Evolutionary conservation across 2,888 invertebrate species (phyloP).

Genomic region (Luffia ferchaultella): DNA sequence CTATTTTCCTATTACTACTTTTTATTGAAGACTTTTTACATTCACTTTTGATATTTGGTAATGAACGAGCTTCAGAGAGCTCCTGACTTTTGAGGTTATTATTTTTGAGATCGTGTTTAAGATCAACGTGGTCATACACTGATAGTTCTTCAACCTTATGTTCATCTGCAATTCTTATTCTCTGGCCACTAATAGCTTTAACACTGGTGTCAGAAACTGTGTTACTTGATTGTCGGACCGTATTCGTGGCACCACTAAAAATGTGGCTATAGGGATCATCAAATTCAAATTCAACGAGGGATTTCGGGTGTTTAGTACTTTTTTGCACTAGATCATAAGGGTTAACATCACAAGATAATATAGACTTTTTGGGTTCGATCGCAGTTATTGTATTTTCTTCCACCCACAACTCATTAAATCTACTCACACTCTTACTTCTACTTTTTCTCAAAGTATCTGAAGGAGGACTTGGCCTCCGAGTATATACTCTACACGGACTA

Average conservation of each 20-base stretch:
- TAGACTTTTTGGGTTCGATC: conserved; percentile 69
- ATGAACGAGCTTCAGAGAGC: conserved; percentile 32
- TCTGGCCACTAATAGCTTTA: conserved; percentile 74
- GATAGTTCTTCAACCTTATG: conserved; percentile 43
- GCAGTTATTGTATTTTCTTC: conserved; percentile 35
- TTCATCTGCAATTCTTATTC: conserved; percentile 71
- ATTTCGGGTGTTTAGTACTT: conserved; percentile 40
- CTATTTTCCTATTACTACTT: conserved; percentile 39
- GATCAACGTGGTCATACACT: conserved; percentile 51
- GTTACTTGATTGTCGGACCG: conserved; percentile 28
- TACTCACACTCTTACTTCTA: conserved; percentile 55
- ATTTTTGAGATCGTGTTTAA: conserved; percentile 51
- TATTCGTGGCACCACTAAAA: conserved; percentile 43
- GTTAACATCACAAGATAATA: conserved; percentile 84
- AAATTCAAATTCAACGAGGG: conserved; percentile 56
- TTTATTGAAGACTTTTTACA: conserved; percentile 43
- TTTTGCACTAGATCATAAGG: conserved; percentile 82
- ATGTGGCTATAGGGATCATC: conserved; percentile 58
- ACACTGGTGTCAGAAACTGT: conserved; percentile 58
- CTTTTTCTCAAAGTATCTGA: conserved; percentile 39
- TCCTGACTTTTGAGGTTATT: conserved; percentile 41
- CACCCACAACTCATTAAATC: conserved; percentile 55
- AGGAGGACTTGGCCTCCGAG: conserved; percentile 49
- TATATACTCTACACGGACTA: conserved; percentile 64
- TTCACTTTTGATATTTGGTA: conserved; percentile 57